Percentiles rank a stretch among this genome's conserved stretches.
Conservation (phyloP, 2,797 vertebrate genomes). For the Microctenopoma steveboyesi region DNA sequence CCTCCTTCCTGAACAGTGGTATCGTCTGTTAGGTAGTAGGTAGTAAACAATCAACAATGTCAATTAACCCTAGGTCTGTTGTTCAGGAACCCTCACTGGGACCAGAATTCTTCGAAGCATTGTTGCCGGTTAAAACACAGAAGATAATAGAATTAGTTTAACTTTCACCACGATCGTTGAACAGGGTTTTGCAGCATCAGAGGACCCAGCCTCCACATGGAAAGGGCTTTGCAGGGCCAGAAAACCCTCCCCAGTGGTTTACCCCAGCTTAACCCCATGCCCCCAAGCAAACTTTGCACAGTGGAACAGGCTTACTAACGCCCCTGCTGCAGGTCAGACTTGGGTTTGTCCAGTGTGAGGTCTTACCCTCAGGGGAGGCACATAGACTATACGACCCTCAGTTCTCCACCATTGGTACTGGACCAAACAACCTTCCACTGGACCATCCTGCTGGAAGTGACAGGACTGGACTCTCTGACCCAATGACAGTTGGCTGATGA, state of each 20-base stretch:
- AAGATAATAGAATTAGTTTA: conserved; percentile 14
- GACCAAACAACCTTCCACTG: conserved; percentile 62
- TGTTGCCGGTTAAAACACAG: conserved; percentile 30
- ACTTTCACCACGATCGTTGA: conserved; percentile 11
- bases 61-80: conserved; percentile 22
- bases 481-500: conserved; percentile 39
- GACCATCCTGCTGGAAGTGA: conserved; percentile 56
- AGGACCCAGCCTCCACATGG: conserved; percentile 11
- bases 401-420: conserved; percentile 47
- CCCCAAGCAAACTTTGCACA: conserved; percentile 82
- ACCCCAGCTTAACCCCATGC: conserved; percentile 16
- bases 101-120: conserved; percentile 19
- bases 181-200: conserved; percentile 24
- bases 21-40: conserved; percentile 23
- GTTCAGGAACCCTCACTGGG: conserved; percentile 32
- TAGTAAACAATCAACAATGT: conserved; percentile 28
- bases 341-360: conserved; percentile 48
- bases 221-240: conserved; percentile 31
- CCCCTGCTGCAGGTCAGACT: conserved; percentile 57
- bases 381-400: conserved; percentile 48
- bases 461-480: conserved; percentile 45
- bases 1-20: conserved; percentile 36
- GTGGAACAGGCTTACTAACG: conserved; percentile 52
- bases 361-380: conserved; percentile 63
- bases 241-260: conserved; percentile 19